phyloP scores from a whole-genome alignment of 2,888 invertebrate species.

The Cryptophagus acutangulus region DNA sequence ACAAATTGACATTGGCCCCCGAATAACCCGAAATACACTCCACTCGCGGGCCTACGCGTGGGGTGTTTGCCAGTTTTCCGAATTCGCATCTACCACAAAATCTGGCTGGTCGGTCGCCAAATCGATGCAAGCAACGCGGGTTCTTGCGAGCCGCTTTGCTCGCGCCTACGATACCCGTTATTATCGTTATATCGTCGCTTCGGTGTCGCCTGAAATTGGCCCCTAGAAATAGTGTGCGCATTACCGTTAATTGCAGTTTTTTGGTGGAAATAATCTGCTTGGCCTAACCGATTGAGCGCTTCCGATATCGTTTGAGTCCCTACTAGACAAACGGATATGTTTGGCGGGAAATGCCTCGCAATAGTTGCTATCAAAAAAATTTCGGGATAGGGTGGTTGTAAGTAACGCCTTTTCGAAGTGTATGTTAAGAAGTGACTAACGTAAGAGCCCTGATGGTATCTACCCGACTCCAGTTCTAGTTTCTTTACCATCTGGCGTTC shows the following conservation, averaged over 20 bases:
- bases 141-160: too few relatives aligned
- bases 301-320: background rate
- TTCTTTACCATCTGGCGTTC: too few relatives aligned
- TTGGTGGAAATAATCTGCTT: slow-evolving; percentile 1
- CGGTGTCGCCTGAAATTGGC: too few relatives aligned
- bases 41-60: background rate
- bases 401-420: too few relatives aligned
- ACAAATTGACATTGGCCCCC: background rate
- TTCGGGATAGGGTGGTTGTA: background rate
- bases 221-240: background rate
- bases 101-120: background rate
- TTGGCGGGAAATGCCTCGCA: background rate
- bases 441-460: too few relatives aligned
- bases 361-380: background rate
- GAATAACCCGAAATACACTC: background rate
- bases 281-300: background rate
- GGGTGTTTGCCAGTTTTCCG: background rate
- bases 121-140: background rate
- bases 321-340: background rate
- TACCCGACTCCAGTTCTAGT: too few relatives aligned
- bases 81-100: background rate
- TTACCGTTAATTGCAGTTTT: background rate
- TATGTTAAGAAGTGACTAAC: too few relatives aligned
- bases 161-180: background rate
- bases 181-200: background rate